Conservation (phyloP, 2,888 invertebrate genomes). For the Pristionchus japonicus region DNA sequence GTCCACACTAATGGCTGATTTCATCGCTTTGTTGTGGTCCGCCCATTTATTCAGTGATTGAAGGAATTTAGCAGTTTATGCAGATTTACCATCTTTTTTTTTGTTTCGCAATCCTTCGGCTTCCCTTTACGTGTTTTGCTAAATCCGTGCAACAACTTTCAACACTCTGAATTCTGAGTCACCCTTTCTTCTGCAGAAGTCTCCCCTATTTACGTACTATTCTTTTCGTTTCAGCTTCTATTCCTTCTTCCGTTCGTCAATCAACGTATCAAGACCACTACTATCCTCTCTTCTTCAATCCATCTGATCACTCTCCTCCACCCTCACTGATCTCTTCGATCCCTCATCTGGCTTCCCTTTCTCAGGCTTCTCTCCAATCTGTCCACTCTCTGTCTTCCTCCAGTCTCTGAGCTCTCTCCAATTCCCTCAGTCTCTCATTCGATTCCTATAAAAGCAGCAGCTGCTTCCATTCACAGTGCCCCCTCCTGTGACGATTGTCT, state of each 20-base stretch:
- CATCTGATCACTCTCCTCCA: not conserved
- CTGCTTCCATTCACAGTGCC: slow-evolving; percentile 31
- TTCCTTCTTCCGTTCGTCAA: not conserved
- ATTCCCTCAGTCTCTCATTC: not conserved
- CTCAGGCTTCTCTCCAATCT: not conserved
- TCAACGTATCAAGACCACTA: not conserved
- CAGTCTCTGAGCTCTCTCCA: not conserved
- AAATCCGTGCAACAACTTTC: not conserved
- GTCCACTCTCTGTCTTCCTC: not conserved
- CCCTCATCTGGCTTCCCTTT: not conserved
- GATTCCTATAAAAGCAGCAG: slow-evolving; percentile 13
- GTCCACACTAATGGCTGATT: not conserved
- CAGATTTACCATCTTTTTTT: no score
- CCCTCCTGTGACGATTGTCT: no score
- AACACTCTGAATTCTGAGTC: not conserved
- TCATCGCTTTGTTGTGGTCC: not conserved
- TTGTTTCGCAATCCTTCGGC: not conserved
- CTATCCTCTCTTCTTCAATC: no score
- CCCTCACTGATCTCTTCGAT: not conserved
- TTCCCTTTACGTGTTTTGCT: not conserved
- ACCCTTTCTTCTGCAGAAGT: no score
- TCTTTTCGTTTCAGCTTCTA: not conserved
- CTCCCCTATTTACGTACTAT: not conserved
- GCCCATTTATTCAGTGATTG: not conserved
- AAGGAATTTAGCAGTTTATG: not conserved